Conservation (phyloP, 2,113 vertebrate genomes). For the Pseudorectes ferrugineus region DNA sequence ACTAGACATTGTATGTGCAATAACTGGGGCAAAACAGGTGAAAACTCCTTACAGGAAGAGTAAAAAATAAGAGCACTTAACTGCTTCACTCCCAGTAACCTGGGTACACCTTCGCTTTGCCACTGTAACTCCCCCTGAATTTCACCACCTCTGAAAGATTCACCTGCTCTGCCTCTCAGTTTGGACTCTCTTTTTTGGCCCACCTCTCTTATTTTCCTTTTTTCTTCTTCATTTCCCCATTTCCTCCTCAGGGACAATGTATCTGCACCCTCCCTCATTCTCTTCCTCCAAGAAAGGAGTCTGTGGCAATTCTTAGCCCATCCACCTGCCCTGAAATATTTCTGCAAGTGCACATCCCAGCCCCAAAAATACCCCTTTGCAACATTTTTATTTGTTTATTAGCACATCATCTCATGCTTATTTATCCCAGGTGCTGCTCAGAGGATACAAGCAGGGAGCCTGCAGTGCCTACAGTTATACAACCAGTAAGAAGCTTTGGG, state of each 20-base stretch:
- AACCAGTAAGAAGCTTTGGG: background rate
- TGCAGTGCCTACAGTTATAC: background rate
- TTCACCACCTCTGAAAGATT: background rate
- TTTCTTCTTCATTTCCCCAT: background rate
- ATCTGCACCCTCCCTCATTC: background rate
- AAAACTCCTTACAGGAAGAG: background rate
- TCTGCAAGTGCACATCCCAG: background rate
- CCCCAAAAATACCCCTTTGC: background rate
- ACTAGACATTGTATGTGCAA: rapidly evolving
- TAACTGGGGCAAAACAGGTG: background rate
- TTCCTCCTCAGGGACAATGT: background rate
- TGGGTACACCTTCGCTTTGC: background rate
- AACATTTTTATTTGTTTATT: background rate
- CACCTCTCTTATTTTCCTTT: background rate
- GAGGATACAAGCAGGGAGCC: background rate
- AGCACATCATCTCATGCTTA: background rate
- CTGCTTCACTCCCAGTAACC: background rate
- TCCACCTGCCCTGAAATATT: background rate
- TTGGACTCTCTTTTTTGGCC: background rate
- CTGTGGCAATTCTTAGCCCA: background rate
- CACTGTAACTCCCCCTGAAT: background rate
- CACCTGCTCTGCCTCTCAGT: background rate
- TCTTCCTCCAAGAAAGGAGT: background rate
- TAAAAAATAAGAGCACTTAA: background rate
- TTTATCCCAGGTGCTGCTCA: background rate